These are phyloP conservation scores for Lordiphosa stackelbergi DNA, from an alignment of 1,140 invertebrate genomes.

Conservation along the genomic window DNA sequence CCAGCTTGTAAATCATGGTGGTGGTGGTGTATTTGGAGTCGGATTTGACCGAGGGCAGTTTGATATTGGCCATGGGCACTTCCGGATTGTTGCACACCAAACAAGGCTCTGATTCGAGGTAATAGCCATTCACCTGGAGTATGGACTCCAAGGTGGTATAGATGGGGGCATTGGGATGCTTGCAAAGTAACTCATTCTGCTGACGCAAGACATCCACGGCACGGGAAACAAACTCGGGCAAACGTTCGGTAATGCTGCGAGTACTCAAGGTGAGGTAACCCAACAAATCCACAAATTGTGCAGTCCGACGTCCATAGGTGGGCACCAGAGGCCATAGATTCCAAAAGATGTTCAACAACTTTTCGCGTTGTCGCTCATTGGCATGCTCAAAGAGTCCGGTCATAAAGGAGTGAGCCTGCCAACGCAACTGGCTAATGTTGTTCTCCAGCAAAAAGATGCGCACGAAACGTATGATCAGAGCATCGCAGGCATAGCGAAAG, in stretches of 20 bases:
- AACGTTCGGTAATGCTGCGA: slow-evolving; percentile 76
- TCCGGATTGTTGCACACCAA: slow-evolving; percentile 98
- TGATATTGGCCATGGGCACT: slow-evolving; percentile 93
- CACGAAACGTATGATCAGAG: slow-evolving; percentile 88
- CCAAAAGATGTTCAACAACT: slow-evolving; percentile 89
- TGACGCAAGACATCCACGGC: slow-evolving; percentile 90
- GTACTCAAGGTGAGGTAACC: slow-evolving; percentile 95
- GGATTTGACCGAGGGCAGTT: slow-evolving; percentile 94
- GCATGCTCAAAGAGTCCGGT: slow-evolving; percentile 93
- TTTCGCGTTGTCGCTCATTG: slow-evolving; percentile 85
- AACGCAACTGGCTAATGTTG: slow-evolving; percentile 93
- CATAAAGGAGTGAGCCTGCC: slow-evolving; percentile 95
- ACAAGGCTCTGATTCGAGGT: slow-evolving; percentile 97
- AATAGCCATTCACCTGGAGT: slow-evolving; percentile 97
- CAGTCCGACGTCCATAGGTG: slow-evolving; percentile 93
- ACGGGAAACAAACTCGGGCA: slow-evolving; percentile 88
- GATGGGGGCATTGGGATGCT: slow-evolving; percentile 95
- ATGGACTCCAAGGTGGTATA: slow-evolving; percentile 94
- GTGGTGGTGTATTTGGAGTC: slow-evolving; percentile 99
- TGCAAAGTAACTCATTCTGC: slow-evolving; percentile 91
- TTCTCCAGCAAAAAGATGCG: slow-evolving; percentile 95
- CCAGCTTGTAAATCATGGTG: slow-evolving; percentile 97
- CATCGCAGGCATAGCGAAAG: slow-evolving; percentile 83
- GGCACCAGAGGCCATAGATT: slow-evolving; percentile 93
- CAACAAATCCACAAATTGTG: slow-evolving; percentile 96